A percentile compares a stretch with the other conserved stretches of the same genome.
Conservation (phyloP, 1,140 invertebrate genomes). For the Pectinophora gossypiella region DNA sequence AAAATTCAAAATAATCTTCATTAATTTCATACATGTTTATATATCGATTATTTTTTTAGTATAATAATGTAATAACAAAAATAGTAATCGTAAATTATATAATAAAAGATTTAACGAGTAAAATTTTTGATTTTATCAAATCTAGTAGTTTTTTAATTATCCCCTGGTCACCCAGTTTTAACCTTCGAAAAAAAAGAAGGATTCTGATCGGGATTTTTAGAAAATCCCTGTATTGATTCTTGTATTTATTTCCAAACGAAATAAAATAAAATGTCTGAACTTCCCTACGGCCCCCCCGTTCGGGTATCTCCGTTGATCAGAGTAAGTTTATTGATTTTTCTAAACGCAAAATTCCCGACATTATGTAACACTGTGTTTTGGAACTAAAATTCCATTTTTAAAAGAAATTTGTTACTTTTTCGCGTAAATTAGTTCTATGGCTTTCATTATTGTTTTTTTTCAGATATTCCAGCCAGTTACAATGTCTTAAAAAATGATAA, state of each 20-base stretch:
- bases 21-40: no score
- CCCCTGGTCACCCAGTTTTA: neutral
- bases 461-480: neutral
- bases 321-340: slow-evolving; percentile 62
- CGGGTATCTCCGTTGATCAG: slow-evolving; percentile 84
- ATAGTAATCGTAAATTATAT: no score
- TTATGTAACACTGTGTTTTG: slow-evolving; percentile 59
- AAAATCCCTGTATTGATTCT: slow-evolving; percentile 40
- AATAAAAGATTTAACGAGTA: no score
- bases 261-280: slow-evolving; percentile 65
- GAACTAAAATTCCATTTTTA: slow-evolving; percentile 6
- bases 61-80: no score
- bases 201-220: slow-evolving; percentile 23
- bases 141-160: no score
- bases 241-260: slow-evolving; percentile 18
- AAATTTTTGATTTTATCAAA: no score
- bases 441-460: neutral
- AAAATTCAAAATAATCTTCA: no score
- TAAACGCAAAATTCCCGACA: slow-evolving; percentile 25
- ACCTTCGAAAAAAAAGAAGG: neutral
- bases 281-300: slow-evolving; percentile 78
- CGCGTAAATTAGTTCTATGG: neutral
- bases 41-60: no score
- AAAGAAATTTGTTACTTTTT: neutral
- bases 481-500: neutral